Evolutionary conservation across 2,797 vertebrate species (phyloP), one percentile per base, ranked within the genome.

Genomic region (Halcyon smyrnensis): DNA sequence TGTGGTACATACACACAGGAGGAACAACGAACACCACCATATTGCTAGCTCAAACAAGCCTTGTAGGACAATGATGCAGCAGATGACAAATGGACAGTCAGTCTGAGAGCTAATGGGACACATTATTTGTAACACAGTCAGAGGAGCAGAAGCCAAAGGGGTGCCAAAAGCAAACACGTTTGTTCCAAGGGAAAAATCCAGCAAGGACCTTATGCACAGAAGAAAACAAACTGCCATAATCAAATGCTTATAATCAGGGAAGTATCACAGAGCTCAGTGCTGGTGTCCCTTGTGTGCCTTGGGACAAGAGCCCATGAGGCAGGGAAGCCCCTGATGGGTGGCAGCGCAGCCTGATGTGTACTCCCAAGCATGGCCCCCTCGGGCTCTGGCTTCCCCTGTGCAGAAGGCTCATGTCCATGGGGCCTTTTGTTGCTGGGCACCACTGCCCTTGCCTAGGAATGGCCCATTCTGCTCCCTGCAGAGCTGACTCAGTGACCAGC

Each of bases 21-120:
- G 36, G 57, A 77, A 54, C 34, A 74, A 39, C 0, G 0, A 80
- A 34, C 2, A 6, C 1, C n/a, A 27, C 46, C 0, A 0, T 15
- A 36, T 6, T 67, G 39, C 25, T 23, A 23, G 45, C 69, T 53
- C 73, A 63, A 83, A 88, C 17, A 63, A 86, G 12, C 11, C 25
- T 64, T 3, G 3, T 0, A 41, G 21, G 73, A 39, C n/a, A 70
- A 21, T 9, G 9, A 59, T 50, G 56, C 50, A 69, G 36, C 45
- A 69, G 51, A 69, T 34, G 21, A 65, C 24, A 85, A 89, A 63
- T 15, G 60, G 39, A 43, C 32, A 56, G 41, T 67, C 56, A 86
- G 17, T 25, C 73, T 50, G 41, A 64, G 45, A 78, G 27, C 23
- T 75, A 75, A 78, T 24, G 50, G 48, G 34, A 43, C 34, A 46